These are phyloP conservation scores for Raja brachyura DNA, from an alignment of 2,113 vertebrate species.

Conservation along the genomic window DNA sequence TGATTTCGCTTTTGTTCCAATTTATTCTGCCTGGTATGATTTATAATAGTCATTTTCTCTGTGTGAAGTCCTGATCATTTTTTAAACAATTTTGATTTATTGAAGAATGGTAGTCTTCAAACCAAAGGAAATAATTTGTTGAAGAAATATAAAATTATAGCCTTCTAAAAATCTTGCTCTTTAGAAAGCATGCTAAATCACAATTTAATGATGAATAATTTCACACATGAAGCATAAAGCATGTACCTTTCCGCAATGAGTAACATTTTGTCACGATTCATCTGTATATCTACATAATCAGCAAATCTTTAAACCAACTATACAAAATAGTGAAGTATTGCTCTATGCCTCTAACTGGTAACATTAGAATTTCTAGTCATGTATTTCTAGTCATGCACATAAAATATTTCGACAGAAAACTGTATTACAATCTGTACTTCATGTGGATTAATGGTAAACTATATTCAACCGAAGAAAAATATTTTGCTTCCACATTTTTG, in stretches of 20 bases:
- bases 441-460: neutral
- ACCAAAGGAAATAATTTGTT: neutral
- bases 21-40: conserved; percentile 79
- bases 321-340: neutral
- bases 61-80: neutral
- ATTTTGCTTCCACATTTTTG: neutral
- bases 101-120: neutral
- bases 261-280: neutral
- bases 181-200: neutral
- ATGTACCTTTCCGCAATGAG: neutral
- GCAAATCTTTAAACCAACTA: neutral
- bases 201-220: neutral
- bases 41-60: conserved; percentile 2
- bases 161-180: neutral
- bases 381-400: neutral
- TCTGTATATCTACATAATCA: neutral
- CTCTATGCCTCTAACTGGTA: neutral
- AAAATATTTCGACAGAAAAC: neutral
- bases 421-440: neutral
- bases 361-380: neutral
- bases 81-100: too few species aligned
- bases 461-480: neutral
- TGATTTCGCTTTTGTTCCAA: too few species aligned
- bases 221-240: neutral
- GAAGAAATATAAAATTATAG: neutral